Conservation (phyloP, 2,113 vertebrate genomes). For the Percopsis transmontana region DNA sequence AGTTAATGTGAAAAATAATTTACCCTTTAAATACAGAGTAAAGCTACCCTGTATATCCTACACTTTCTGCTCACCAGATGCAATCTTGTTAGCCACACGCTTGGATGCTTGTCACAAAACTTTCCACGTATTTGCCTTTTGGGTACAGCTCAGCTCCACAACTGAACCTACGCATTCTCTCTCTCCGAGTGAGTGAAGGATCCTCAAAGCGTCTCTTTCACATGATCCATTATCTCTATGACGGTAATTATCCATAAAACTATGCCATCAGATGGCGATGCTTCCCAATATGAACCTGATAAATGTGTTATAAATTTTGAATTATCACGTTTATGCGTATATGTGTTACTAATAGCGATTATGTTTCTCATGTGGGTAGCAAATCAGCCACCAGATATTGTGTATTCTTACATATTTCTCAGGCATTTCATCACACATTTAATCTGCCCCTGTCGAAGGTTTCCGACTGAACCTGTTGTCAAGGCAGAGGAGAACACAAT, state of each 20-base stretch:
- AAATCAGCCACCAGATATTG: conserved; percentile 60
- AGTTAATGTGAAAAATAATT: conserved; percentile 70
- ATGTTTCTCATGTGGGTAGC: conserved; percentile 72
- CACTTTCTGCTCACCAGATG: conserved; percentile 69
- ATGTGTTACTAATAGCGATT: conserved; percentile 79
- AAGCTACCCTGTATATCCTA: conserved; percentile 59
- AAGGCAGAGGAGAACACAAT: conserved; percentile 67
- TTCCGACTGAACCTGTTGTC: conserved; percentile 69
- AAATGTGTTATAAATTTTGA: conserved; percentile 73
- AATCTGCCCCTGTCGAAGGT: conserved; percentile 78
- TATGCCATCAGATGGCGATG: conserved; percentile 74
- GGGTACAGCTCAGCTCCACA: conserved; percentile 66
- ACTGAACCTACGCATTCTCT: conserved; percentile 73
- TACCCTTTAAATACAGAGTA: conserved; percentile 58
- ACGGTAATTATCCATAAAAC: conserved; percentile 74
- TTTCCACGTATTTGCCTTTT: conserved; percentile 73
- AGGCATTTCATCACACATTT: conserved; percentile 78
- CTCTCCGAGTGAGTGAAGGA: conserved; percentile 58
- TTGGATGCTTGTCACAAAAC: conserved; percentile 68
- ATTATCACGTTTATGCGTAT: conserved; percentile 76
- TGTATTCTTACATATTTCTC: conserved; percentile 72
- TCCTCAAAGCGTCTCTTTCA: conserved; percentile 71
- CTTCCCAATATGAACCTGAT: conserved; percentile 74
- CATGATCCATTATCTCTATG: conserved; percentile 65
- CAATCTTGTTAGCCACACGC: conserved; percentile 70